Percentiles rank a stretch among this genome's conserved stretches.
These are phyloP conservation scores for Todus mexicanus DNA, from an alignment of 2,797 vertebrate species.

Conservation along the genomic window DNA sequence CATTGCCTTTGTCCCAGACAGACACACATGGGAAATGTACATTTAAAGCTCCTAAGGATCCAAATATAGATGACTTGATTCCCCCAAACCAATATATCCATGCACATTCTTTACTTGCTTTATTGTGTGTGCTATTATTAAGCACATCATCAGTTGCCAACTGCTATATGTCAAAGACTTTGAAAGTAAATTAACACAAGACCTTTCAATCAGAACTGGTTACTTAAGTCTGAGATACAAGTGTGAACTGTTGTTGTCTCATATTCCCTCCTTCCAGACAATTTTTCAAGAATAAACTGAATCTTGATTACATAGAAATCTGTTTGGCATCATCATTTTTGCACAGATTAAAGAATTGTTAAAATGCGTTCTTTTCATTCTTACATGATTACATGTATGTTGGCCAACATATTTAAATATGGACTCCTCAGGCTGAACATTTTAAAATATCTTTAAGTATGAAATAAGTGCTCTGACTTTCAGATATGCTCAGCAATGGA, in stretches of 20 bases:
- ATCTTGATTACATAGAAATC: not conserved
- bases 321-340: not conserved
- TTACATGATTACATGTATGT: not conserved
- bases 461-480: not conserved
- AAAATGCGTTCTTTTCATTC: not conserved
- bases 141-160: not conserved
- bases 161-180: not conserved
- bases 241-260: not conserved
- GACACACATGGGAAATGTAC: not conserved
- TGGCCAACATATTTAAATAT: not conserved
- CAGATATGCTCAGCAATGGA: not conserved
- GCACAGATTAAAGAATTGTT: not conserved
- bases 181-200: not conserved
- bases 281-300: not conserved
- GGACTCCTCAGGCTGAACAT: not conserved
- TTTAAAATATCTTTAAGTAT: not conserved
- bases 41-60: not conserved
- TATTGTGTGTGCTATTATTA: no score
- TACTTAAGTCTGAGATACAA: not conserved
- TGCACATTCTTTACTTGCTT: not conserved
- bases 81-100: not conserved
- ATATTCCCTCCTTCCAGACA: not conserved
- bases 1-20: not conserved
- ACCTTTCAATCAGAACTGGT: not conserved
- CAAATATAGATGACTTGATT: not conserved